Conservation (phyloP, 2,888 invertebrate species). For the Gnatocerus cornutus region DNA sequence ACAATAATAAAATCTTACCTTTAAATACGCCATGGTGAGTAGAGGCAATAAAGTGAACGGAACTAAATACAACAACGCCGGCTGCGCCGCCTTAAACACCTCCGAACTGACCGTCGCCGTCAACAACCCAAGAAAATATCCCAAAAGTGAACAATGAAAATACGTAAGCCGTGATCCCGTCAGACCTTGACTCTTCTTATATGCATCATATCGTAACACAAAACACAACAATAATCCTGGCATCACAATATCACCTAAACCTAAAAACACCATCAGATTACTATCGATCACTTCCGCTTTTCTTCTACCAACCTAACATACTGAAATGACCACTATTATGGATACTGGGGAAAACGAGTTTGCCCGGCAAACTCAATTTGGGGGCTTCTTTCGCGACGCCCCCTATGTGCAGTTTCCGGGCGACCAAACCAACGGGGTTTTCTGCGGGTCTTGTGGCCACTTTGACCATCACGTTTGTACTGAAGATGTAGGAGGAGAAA, state of each 20-base stretch:
- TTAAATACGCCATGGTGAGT: conserved; percentile 97
- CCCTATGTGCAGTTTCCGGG: conserved; percentile 92
- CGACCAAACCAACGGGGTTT: conserved; percentile 94
- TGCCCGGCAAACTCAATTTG: conserved; percentile 96
- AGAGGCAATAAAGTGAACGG: conserved; percentile 97
- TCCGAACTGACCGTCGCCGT: conserved; percentile 98
- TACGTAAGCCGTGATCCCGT: conserved; percentile 84
- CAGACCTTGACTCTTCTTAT: conserved; percentile 89
- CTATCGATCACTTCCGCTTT: too few species aligned
- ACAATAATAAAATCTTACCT: conserved; percentile 81
- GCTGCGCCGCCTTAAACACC: conserved; percentile 98
- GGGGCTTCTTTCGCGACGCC: conserved; percentile 92
- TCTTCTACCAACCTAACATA: conserved; percentile 80
- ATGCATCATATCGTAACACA: conserved; percentile 97
- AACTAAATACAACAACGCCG: conserved; percentile 96
- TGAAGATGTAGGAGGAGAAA: conserved; percentile 98
- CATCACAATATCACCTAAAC: conserved; percentile 93
- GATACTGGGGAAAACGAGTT: conserved; percentile 97
- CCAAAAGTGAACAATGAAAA: conserved; percentile 98
- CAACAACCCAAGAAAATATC: conserved; percentile 95
- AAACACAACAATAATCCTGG: conserved; percentile 96
- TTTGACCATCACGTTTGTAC: conserved; percentile 99
- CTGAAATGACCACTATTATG: conserved; percentile 97
- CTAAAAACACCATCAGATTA: conserved; percentile 52
- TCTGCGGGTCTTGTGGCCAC: conserved; percentile 90